phyloP scores from a whole-genome alignment of 92 coral and sea anemone species.

The Epizoanthus stellaris region DNA sequence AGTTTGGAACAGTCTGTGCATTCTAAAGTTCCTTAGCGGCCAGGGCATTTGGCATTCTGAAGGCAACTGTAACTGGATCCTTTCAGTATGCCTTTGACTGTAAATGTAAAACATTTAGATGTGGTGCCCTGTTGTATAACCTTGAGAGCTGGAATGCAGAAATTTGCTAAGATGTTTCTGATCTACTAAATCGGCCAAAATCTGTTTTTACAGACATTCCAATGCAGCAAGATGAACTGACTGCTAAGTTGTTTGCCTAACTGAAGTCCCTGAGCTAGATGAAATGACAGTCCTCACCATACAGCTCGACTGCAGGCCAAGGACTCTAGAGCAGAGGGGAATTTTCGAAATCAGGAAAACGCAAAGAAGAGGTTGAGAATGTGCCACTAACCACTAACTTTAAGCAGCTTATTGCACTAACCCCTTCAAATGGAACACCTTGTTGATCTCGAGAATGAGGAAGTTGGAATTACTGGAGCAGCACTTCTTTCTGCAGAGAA shows the following conservation, averaged over 20 bases:
- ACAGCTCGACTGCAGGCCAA: slow-evolving; percentile 23
- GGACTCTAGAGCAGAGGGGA: slow-evolving; percentile 19
- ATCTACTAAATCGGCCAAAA: slow-evolving; percentile 6
- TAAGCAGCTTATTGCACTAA: slow-evolving; percentile 19
- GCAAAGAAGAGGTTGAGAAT: not conserved
- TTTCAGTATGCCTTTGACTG: slow-evolving; percentile 31
- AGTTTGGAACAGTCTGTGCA: not conserved
- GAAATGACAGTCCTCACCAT: slow-evolving; percentile 18
- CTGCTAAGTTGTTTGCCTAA: not conserved
- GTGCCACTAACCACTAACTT: not conserved
- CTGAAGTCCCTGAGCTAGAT: slow-evolving; percentile 14
- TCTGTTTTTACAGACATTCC: slow-evolving; percentile 41
- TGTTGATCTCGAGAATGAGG: slow-evolving; percentile 25
- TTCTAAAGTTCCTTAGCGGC: not conserved
- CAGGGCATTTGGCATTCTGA: slow-evolving; percentile 8
- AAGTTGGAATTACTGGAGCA: slow-evolving; percentile 17
- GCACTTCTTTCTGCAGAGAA: not conserved
- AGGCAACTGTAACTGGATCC: slow-evolving; percentile 12
- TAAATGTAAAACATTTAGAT: slow-evolving; percentile 2
- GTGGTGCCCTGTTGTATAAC: slow-evolving; percentile 28
- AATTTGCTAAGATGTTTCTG: slow-evolving; percentile 31
- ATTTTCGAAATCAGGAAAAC: not conserved
- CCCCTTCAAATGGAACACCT: slow-evolving; percentile 26
- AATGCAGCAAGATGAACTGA: slow-evolving; percentile 31
- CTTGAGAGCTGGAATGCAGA: slow-evolving; percentile 19